Percentiles rank a stretch among this genome's conserved stretches.
These are phyloP conservation scores for Myotis findleyi DNA, from an alignment of 2,797 vertebrate species.

Conservation along the genomic window DNA sequence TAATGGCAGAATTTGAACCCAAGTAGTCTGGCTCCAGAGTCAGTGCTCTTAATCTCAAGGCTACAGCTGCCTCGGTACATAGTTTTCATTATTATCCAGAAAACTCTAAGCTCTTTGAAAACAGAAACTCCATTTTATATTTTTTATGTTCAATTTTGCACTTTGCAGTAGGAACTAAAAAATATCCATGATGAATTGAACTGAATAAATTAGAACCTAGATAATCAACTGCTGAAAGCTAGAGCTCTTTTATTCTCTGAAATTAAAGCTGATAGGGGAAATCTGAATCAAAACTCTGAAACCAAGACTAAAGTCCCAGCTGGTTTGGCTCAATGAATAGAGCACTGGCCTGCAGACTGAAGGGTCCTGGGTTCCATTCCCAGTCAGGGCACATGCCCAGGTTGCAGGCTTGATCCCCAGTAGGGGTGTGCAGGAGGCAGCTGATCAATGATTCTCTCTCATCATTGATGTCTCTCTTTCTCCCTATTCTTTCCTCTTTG, in stretches of 20 bases:
- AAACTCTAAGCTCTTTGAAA: constrained; percentile 6
- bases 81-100: background rate
- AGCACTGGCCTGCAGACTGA: too few relatives aligned
- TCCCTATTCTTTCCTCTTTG: too few relatives aligned
- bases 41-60: background rate
- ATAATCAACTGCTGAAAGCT: background rate
- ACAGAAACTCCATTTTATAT: background rate
- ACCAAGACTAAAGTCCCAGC: background rate
- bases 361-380: too few relatives aligned
- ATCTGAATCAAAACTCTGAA: background rate
- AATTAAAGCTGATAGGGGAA: constrained; percentile 30
- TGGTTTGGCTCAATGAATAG: too few relatives aligned
- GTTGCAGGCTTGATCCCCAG: too few relatives aligned
- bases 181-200: constrained; percentile 16
- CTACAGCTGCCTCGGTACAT: background rate
- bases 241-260: background rate
- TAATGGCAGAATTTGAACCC: background rate
- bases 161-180: background rate
- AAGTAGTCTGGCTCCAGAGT: background rate
- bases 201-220: constrained; percentile 34
- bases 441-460: too few relatives aligned
- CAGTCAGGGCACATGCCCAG: too few relatives aligned
- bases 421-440: too few relatives aligned
- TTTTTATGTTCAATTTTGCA: background rate
- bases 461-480: too few relatives aligned